Conservation (phyloP, 2,797 vertebrate genomes). For the Cynopterus sphinx region DNA sequence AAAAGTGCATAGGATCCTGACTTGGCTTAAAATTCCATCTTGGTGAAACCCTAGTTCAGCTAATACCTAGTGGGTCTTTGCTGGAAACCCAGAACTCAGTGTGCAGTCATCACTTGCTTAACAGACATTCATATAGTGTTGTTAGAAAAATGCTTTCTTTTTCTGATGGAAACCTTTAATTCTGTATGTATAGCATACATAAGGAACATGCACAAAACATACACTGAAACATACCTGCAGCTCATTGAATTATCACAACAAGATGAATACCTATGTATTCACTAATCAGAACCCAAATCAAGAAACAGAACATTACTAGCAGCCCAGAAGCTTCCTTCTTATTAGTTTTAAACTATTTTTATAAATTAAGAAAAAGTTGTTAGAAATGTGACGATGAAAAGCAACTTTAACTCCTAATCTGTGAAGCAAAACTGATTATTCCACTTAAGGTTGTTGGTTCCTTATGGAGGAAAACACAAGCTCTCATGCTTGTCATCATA, state of each 20-base stretch:
- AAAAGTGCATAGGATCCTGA: background rate
- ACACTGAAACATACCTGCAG: background rate
- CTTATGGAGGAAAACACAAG: background rate
- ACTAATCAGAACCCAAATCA: background rate
- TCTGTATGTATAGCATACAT: background rate
- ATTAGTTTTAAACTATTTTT: background rate
- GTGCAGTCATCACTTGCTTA: background rate
- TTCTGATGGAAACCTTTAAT: background rate
- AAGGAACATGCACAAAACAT: background rate
- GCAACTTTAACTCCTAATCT: background rate
- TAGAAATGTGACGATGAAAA: slow-evolving; percentile 14
- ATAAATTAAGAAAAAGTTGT: slow-evolving; percentile 13
- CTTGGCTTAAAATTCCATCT: background rate
- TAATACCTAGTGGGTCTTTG: background rate
- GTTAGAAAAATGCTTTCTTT: background rate
- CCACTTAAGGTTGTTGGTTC: background rate
- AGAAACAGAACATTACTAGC: background rate
- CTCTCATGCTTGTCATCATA: background rate
- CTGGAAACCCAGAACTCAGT: background rate
- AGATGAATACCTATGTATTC: background rate
- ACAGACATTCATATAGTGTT: background rate
- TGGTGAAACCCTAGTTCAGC: background rate
- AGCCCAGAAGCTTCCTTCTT: background rate
- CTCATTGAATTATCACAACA: background rate
- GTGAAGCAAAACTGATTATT: background rate